phyloP scores from a whole-genome alignment of 2,888 invertebrate genomes.

The Eupithecia vulgata region DNA sequence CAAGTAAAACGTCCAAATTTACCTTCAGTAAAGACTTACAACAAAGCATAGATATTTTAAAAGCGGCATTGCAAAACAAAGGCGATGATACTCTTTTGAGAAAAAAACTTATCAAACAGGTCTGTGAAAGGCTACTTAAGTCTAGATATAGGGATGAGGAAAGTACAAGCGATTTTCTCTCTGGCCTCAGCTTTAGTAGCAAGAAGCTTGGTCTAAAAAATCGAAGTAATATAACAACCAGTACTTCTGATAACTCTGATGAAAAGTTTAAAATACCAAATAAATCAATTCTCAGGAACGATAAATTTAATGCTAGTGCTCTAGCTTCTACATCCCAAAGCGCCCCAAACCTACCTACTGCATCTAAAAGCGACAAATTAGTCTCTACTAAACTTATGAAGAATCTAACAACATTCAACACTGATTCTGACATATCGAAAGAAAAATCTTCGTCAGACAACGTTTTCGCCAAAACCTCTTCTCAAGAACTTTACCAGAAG shows the following conservation, averaged over 20 bases:
- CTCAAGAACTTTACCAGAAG: constrained; percentile 72
- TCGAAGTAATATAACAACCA: constrained; percentile 64
- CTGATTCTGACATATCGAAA: constrained; percentile 71
- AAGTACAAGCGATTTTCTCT: constrained; percentile 76
- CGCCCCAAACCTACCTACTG: constrained; percentile 70
- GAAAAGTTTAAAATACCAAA: constrained; percentile 63
- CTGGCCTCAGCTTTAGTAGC: constrained; percentile 70
- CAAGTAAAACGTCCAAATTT: constrained; percentile 70
- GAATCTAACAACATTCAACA: constrained; percentile 55
- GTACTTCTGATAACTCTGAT: constrained; percentile 70
- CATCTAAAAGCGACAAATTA: constrained; percentile 57
- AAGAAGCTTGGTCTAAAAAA: constrained; percentile 57
- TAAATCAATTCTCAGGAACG: constrained; percentile 72
- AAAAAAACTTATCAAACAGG: constrained; percentile 86
- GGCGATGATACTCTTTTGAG: constrained; percentile 85
- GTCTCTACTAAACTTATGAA: constrained; percentile 52
- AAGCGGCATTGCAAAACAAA: constrained; percentile 83
- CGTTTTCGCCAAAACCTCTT: constrained; percentile 65
- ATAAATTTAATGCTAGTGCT: constrained; percentile 68
- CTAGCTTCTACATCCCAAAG: constrained; percentile 77
- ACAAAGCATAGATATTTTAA: constrained; percentile 84
- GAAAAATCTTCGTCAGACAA: constrained; percentile 65
- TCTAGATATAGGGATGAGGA: constrained; percentile 85
- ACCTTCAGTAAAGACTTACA: constrained; percentile 85
- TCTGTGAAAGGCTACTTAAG: constrained; percentile 85